Percentiles rank a stretch among this genome's conserved stretches.
These are phyloP conservation scores for Dysidea cf. avara DNA, from an alignment of 37 sponge, comb jelly and placozoan genomes.

Conservation along the genomic window DNA sequence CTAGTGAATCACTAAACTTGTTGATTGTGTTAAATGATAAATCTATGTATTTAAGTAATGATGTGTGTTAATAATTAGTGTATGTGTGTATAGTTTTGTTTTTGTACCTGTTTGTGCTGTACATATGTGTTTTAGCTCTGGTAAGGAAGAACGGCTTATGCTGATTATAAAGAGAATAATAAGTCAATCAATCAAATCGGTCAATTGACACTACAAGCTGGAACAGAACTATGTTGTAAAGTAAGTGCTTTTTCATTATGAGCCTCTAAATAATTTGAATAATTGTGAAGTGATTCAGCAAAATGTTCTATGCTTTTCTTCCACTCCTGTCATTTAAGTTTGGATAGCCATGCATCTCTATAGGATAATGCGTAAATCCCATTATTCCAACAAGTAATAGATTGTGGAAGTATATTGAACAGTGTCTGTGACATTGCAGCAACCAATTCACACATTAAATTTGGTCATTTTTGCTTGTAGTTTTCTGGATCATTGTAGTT, in stretches of 20 bases:
- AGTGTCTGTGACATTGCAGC: neutral
- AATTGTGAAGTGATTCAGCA: conserved; percentile 15
- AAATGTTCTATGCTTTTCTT: neutral
- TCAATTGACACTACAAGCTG: neutral
- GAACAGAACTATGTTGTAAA: conserved; percentile 4
- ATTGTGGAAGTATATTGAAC: neutral
- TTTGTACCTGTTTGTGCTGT: no score
- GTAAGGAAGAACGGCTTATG: no score
- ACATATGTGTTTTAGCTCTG: no score
- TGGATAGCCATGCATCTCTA: conserved; percentile 6
- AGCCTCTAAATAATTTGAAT: conserved; percentile 4
- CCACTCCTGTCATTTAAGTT: neutral
- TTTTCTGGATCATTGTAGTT: neutral
- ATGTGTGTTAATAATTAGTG: no score
- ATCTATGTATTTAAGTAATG: no score
- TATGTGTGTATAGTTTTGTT: no score
- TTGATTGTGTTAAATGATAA: no score
- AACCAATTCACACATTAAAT: neutral
- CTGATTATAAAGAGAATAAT: no score
- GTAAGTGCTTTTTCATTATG: conserved; percentile 18
- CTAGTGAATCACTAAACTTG: neutral
- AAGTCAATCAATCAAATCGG: no score
- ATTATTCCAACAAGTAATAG: neutral
- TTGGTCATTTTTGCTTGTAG: conserved; percentile 3
- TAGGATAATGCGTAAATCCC: no score